Conservation (phyloP, 2,113 vertebrate genomes). For the human region DNA sequence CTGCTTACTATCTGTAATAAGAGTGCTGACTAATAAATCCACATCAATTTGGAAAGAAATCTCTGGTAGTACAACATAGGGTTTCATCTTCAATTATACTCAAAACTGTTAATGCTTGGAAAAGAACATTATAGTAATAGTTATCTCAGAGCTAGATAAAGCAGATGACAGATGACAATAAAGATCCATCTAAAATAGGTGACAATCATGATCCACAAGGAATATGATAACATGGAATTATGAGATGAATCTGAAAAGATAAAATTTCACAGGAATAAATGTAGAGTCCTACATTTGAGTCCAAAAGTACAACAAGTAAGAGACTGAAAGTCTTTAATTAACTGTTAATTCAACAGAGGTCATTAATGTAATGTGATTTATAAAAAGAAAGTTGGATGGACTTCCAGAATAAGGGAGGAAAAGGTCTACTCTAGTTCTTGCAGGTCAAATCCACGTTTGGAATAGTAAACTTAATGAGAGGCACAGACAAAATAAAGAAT, state of each 20-base stretch:
- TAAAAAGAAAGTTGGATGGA: neutral
- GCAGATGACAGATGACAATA: neutral
- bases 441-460: neutral
- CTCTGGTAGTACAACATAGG: neutral
- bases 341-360: neutral
- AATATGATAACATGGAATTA: neutral
- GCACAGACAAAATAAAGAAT: neutral
- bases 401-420: neutral
- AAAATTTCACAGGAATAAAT: neutral
- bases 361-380: neutral
- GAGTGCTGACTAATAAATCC: neutral
- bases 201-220: neutral
- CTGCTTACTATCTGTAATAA: neutral
- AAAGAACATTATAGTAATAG: neutral
- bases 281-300: neutral
- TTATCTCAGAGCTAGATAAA: neutral
- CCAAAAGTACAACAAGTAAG: neutral
- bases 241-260: neutral
- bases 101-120: neutral
- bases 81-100: neutral
- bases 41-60: neutral
- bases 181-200: neutral
- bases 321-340: neutral
- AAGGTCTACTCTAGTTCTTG: neutral
- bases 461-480: neutral